A percentile compares a stretch with the other conserved stretches of the same genome.
Conservation (phyloP, 2,797 vertebrate genomes). For the Coregonus ussuriensis region DNA sequence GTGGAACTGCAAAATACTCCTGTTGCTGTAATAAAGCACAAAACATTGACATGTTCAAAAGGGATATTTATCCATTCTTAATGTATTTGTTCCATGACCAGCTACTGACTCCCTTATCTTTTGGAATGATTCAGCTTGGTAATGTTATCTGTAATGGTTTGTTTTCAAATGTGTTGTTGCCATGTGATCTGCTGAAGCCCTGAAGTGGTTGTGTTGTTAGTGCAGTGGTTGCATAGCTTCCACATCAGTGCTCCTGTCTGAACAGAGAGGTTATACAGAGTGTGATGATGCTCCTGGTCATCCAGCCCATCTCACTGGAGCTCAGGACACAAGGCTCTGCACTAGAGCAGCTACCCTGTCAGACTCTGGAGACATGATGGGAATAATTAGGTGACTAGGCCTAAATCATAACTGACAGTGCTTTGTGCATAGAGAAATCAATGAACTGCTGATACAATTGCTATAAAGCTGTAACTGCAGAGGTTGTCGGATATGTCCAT, state of each 20-base stretch:
- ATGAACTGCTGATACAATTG: slow-evolving; percentile 15
- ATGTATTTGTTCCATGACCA: no score
- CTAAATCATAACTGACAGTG: neutral
- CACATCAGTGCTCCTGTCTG: slow-evolving; percentile 42
- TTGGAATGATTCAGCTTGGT: neutral
- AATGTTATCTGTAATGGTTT: slow-evolving; percentile 1
- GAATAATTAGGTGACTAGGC: slow-evolving; percentile 19
- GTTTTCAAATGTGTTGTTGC: neutral
- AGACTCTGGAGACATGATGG: slow-evolving; percentile 37
- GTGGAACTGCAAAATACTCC: neutral
- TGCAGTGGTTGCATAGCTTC: slow-evolving; percentile 24
- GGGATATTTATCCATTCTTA: no score
- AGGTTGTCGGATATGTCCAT: neutral
- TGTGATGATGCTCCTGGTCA: slow-evolving; percentile 24
- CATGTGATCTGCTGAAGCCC: neutral
- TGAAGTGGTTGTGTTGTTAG: slow-evolving; percentile 25
- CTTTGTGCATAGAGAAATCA: slow-evolving; percentile 3
- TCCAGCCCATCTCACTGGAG: slow-evolving; percentile 18
- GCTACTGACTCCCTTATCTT: no score
- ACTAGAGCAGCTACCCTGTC: slow-evolving; percentile 8
- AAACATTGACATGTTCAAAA: no score
- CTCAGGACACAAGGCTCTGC: slow-evolving; percentile 10
- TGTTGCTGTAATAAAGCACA: neutral
- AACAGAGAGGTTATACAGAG: slow-evolving; percentile 17
- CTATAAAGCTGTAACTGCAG: neutral